Evolutionary conservation across 2,888 invertebrate genomes (phyloP), one percentile per base, ranked within the genome.

Genomic region (Escarpia spicata): DNA sequence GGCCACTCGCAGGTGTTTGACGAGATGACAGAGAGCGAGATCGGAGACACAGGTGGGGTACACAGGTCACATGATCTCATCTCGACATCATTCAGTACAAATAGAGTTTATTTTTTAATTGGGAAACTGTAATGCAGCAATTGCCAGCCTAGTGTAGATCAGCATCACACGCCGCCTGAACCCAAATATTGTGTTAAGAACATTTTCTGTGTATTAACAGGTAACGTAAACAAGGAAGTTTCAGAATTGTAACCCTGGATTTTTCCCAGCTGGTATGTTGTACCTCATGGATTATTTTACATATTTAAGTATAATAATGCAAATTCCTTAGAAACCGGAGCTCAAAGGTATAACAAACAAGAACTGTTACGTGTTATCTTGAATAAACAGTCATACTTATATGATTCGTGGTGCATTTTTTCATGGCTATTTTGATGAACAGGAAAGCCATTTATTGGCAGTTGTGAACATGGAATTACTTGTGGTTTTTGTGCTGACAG

Each of bases 11-110:
- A 93, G 43, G 92, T 94, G 45, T 92, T 60, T 90, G 93, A 93
- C 43, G 94, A 94, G 90, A 92, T 92, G 31, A 92, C 92, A 44
- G 43, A 60, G 93, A 93, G 75, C 93, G 93, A 91, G 94, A 93
- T 43, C 91, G 92, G 43, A 93, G 93, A 92, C 58, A 92, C 92
- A 92, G 93, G 90, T 91, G 93, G 91, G 43, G 43, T 92, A 43
- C 26, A 26, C n/a, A n/a, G 75, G 26, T 75, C 75, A 75, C 75
- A 75, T 75, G 19, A n/a, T 75, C n/a, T 6, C 19, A 26, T 75
- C 6, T 75, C 19, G 19, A 75, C 52, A 52, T 52, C 9, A 52
- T 15, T 52, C 52, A 12, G 9, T 52, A 9, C 9, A 52, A 9
- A 15, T 8, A 52, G 2, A 12, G 52, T 52, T 52, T 52, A 52